phyloP scores from a whole-genome alignment of 2,797 vertebrate genomes.

The Chromobotia macracanthus region DNA sequence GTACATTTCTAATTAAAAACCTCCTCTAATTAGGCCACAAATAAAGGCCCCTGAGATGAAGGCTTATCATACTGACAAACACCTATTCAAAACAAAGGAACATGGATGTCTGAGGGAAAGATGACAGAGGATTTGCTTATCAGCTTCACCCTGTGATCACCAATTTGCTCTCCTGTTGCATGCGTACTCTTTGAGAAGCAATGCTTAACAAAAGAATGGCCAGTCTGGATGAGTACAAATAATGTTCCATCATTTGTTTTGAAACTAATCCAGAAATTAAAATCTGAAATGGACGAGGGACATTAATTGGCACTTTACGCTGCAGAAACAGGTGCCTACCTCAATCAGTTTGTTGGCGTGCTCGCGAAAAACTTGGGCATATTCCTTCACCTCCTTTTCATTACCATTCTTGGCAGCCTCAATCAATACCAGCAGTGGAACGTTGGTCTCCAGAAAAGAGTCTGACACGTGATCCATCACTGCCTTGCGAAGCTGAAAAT shows the following conservation, averaged over 20 bases:
- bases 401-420: conserved; percentile 99
- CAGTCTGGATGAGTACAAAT: conserved; percentile 32
- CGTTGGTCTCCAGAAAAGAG: conserved; percentile 99
- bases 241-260: conserved; percentile 48
- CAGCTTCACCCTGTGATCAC: conserved; percentile 6
- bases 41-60: not conserved
- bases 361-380: conserved; percentile 98
- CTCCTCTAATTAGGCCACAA: not conserved
- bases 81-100: not conserved
- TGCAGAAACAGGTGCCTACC: conserved; percentile 74
- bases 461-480: conserved; percentile 99
- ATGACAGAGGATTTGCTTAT: conserved; percentile 5
- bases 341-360: conserved; percentile 99
- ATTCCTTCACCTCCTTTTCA: conserved; percentile 99
- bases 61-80: not conserved
- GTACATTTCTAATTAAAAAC: not conserved
- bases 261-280: conserved; percentile 24
- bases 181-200: not conserved
- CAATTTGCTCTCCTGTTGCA: not conserved
- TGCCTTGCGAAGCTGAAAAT: conserved; percentile 91
- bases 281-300: conserved; percentile 16
- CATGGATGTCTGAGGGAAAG: not conserved
- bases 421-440: conserved; percentile 95
- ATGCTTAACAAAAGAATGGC: conserved; percentile 29
- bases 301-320: conserved; percentile 32